Percentiles rank a stretch among this genome's conserved stretches.
Evolutionary conservation across 2,797 vertebrate species (phyloP).

Genomic region (Danio aesculapii): DNA sequence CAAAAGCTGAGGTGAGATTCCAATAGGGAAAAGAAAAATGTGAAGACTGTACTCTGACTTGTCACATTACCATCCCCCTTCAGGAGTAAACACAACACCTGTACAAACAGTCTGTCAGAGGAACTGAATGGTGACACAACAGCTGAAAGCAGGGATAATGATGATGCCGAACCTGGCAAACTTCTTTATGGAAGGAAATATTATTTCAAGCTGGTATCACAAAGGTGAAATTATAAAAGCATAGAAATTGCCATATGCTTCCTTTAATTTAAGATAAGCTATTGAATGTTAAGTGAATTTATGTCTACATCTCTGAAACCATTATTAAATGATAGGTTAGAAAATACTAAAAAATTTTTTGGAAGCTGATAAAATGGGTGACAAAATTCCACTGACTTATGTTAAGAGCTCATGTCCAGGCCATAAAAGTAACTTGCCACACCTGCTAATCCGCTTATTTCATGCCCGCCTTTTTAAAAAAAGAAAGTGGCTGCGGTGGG

Average conservation of each 20-base stretch:
- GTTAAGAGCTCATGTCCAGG: too few species aligned
- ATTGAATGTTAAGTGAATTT: neutral
- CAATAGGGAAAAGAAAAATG: conserved; percentile 64
- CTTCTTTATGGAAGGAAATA: neutral
- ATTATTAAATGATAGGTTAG: neutral
- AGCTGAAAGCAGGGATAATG: neutral
- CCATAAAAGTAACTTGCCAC: too few species aligned
- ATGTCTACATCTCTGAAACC: neutral
- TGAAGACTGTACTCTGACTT: conserved; percentile 47
- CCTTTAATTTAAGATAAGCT: neutral
- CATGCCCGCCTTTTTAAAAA: too few species aligned
- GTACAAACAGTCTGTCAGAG: conserved; percentile 61
- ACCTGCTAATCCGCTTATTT: too few species aligned
- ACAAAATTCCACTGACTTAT: neutral
- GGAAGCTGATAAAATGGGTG: neutral
- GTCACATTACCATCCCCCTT: conserved; percentile 12
- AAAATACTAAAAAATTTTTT: neutral
- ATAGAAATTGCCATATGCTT: neutral
- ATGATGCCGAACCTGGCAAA: conserved; percentile 9
- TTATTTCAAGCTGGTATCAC: neutral
- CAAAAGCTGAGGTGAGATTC: conserved; percentile 58
- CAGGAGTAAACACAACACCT: conserved; percentile 61
- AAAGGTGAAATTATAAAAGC: neutral
- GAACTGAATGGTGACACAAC: conserved; percentile 35
- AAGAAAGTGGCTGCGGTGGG: too few species aligned